Conservation (phyloP, 1,140 invertebrate genomes). For the Goniozus legneri region DNA sequence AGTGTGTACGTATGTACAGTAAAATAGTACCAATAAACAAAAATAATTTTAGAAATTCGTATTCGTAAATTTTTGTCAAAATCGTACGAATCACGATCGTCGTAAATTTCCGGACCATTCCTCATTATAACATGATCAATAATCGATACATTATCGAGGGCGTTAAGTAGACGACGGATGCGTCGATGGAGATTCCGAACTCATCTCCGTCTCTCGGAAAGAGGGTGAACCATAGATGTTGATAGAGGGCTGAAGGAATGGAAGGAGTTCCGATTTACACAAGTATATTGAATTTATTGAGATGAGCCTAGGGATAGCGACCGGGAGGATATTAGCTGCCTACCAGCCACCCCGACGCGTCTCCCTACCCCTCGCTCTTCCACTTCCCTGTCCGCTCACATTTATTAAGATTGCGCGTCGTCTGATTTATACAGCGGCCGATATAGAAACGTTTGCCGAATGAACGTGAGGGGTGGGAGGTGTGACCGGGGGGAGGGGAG, state of each 20-base stretch:
- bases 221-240: not conserved
- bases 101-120: too few relatives aligned
- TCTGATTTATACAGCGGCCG: constrained; percentile 52
- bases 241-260: constrained; percentile 10
- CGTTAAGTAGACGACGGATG: not conserved
- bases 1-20: too few relatives aligned
- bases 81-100: too few relatives aligned
- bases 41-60: too few relatives aligned
- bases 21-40: too few relatives aligned
- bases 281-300: constrained; percentile 59
- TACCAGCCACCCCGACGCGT: constrained; percentile 44
- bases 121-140: constrained; percentile 49
- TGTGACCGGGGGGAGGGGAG: not conserved
- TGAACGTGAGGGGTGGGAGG: constrained; percentile 2
- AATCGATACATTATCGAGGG: constrained; percentile 43
- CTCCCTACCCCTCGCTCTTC: constrained; percentile 26
- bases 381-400: constrained; percentile 29
- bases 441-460: too few relatives aligned
- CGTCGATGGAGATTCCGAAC: constrained; percentile 20
- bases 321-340: constrained; percentile 56
- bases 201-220: constrained; percentile 35
- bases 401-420: constrained; percentile 53
- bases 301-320: constrained; percentile 54
- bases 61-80: too few relatives aligned
- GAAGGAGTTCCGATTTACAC: constrained; percentile 47